Conservation (phyloP, 2,113 vertebrate genomes). For the Leuciscus idus region DNA sequence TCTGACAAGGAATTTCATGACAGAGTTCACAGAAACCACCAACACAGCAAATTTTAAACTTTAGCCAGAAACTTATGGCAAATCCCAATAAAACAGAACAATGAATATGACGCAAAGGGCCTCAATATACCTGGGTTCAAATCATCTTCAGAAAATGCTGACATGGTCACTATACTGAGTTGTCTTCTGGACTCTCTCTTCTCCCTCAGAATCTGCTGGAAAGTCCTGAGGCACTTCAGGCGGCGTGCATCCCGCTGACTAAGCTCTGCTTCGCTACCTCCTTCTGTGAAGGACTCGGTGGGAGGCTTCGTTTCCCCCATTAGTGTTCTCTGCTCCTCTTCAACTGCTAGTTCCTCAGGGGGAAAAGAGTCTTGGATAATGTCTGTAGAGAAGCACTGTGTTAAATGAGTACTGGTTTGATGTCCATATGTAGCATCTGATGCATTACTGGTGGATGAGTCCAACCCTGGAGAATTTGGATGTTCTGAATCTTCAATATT, state of each 20-base stretch:
- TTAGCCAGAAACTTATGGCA: background rate
- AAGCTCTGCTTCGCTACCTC: conserved; percentile 47
- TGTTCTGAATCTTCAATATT: conserved; percentile 1
- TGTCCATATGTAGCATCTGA: conserved; percentile 23
- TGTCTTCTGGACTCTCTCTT: conserved; percentile 87
- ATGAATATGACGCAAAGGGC: background rate
- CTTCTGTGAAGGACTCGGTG: background rate
- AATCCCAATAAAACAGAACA: background rate
- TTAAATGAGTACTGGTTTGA: conserved; percentile 34
- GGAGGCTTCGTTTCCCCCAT: conserved; percentile 6
- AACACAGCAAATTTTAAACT: background rate
- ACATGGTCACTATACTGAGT: conserved; percentile 83
- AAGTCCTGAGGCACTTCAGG: conserved; percentile 88
- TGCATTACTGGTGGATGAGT: conserved; percentile 12
- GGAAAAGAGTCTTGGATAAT: conserved; percentile 53
- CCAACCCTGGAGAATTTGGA: conserved; percentile 7
- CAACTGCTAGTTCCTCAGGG: conserved; percentile 49
- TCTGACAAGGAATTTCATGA: background rate
- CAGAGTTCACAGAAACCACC: background rate
- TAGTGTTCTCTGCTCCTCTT: conserved; percentile 36
- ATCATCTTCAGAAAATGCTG: conserved; percentile 82
- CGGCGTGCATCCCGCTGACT: conserved; percentile 80
- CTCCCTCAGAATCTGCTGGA: conserved; percentile 90
- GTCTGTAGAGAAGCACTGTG: conserved; percentile 58
- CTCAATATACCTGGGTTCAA: conserved; percentile 79